Base-by-base conservation (phyloP, 2,113 vertebrate genomes). In the Nerophis ophidion region DNA sequence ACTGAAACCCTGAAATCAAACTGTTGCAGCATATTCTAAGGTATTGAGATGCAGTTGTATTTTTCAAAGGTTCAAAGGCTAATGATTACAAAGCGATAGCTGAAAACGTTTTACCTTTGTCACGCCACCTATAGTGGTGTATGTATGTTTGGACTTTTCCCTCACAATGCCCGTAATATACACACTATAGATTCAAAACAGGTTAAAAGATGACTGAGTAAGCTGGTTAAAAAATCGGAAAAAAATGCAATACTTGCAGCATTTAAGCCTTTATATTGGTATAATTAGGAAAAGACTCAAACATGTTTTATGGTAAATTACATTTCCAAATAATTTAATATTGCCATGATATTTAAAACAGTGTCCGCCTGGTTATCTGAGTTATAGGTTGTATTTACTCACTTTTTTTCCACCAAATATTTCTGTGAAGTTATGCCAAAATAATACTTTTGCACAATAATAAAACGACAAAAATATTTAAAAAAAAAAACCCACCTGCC, bases 401-500 rank as follows among this genome's bases (percentile, higher is more conserved):
- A 40, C 38, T 40, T 40, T 9, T 40, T 40, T 9, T 3, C 10
- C 10, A 58, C 48, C 4, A 7, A 5, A 38, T 7, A 9, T 7
- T n/a, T 9, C 6, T 46, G 8, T 17, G 5, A 50, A 10, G 53
- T 8, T 15, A 54, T 16, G 53, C 6, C n/a, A 16, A 9, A 33
- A 3, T 15, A 42, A 38, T 55, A n/a, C 44, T 48, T 6, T 19
- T 45, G 11, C 6, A 26, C 2, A 47, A 46, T 49, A 35, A 4
- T 17, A 6, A 12, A 58, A 74, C 4, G 4, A 52, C 3, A 60
- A 4, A 66, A 45, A 40, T 14, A 63, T 53, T 26, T 26, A 1
- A 60, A 47, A 60, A 48, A 1, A 60, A 47, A 60, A 48, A 77
- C 83, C 5, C 62, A 90, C 89, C 87, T 81, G 81, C 55, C 7